These are phyloP conservation scores for Unio delphinus DNA, from an alignment of 2,888 invertebrate species.

Conservation along the genomic window DNA sequence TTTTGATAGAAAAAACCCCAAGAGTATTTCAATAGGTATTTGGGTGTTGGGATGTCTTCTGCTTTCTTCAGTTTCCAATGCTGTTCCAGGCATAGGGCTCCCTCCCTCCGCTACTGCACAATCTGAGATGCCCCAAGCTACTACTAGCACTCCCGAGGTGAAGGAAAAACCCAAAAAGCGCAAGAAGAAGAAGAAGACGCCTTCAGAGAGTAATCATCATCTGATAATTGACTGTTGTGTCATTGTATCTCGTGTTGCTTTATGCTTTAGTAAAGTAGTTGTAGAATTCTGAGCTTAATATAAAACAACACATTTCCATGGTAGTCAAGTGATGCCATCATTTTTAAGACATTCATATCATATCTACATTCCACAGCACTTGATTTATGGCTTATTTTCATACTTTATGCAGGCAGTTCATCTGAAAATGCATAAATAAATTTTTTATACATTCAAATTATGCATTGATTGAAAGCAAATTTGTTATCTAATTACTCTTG, in stretches of 20 bases:
- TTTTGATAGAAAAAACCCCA: not conserved
- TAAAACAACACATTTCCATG: too few relatives aligned
- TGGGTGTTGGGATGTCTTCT: conserved; percentile 1
- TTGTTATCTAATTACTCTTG: too few relatives aligned
- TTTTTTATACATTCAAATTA: too few relatives aligned
- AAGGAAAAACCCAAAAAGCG: conserved; percentile 60
- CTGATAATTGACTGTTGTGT: conserved; percentile 1
- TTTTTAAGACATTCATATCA: too few relatives aligned
- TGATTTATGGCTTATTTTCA: too few relatives aligned
- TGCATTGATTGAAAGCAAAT: too few relatives aligned
- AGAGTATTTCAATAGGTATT: not conserved
- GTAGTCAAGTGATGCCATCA: too few relatives aligned
- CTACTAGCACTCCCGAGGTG: conserved; percentile 36
- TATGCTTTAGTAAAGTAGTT: not conserved
- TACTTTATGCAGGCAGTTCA: too few relatives aligned
- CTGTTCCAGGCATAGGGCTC: conserved; percentile 54
- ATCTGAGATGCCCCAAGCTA: conserved; percentile 7
- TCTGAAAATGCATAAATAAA: too few relatives aligned
- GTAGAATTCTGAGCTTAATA: too few relatives aligned
- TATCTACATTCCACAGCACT: too few relatives aligned
- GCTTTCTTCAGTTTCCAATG: conserved; percentile 9
- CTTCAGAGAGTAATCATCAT: conserved; percentile 43
- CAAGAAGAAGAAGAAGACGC: conserved; percentile 60
- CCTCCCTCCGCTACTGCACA: conserved; percentile 38
- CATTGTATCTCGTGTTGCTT: conserved; percentile 7